These are phyloP conservation scores for Gobionotothen gibberifrons DNA, from an alignment of 2,797 vertebrate genomes.

Conservation along the genomic window DNA sequence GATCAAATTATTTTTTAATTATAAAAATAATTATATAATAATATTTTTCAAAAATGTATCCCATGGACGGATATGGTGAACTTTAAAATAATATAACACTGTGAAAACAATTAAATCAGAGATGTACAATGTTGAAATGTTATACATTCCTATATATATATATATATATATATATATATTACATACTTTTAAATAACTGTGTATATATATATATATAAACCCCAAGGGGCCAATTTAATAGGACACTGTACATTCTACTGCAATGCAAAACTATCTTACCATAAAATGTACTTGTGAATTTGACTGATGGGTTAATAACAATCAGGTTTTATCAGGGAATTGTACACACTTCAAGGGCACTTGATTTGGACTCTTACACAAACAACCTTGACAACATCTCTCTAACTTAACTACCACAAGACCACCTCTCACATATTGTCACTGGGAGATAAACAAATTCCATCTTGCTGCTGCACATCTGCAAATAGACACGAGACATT, in stretches of 20 bases:
- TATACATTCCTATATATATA: background rate
- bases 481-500: constrained; percentile 26
- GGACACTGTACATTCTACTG: too few species aligned
- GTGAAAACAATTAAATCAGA: background rate
- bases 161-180: background rate
- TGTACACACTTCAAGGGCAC: too few species aligned
- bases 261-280: too few species aligned
- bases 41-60: background rate
- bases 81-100: background rate
- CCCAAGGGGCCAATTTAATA: too few species aligned
- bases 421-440: constrained; percentile 8
- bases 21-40: background rate
- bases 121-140: background rate
- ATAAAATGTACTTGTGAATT: too few species aligned
- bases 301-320: too few species aligned
- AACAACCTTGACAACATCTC: background rate
- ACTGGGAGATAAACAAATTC: constrained; percentile 15
- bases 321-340: too few species aligned
- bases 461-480: constrained; percentile 48
- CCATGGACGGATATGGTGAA: background rate
- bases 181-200: background rate
- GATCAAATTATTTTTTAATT: background rate
- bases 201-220: background rate
- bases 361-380: too few species aligned
- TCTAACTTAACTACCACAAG: background rate